Evolutionary conservation across 1,140 invertebrate genomes (phyloP).

Genomic region (Wasmannia auropunctata): DNA sequence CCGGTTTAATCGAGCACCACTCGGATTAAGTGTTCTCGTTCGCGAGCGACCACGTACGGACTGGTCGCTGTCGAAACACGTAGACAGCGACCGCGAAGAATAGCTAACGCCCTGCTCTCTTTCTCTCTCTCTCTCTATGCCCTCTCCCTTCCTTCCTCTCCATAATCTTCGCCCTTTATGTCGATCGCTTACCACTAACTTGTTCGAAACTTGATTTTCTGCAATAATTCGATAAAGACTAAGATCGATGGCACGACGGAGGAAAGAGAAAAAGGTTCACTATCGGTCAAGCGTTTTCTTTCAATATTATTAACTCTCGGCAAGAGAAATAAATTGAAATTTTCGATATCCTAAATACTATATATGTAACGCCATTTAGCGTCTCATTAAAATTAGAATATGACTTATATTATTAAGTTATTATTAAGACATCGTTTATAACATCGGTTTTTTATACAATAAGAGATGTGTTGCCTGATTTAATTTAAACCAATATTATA

Average conservation of each 20-base stretch:
- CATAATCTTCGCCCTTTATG: conserved; percentile 21
- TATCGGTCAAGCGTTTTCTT: conserved; percentile 3
- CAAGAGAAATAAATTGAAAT: conserved; percentile 1
- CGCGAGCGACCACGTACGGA: conserved; percentile 67
- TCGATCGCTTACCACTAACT: conserved; percentile 35
- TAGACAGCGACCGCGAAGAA: conserved; percentile 37
- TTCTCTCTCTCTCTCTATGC: not conserved
- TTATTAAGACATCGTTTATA: not conserved
- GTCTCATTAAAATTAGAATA: not conserved
- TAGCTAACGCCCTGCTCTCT: conserved; percentile 6
- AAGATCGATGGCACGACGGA: conserved; percentile 3
- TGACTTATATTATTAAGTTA: not conserved
- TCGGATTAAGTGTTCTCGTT: conserved; percentile 83
- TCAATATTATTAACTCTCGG: not conserved
- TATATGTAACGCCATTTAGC: not conserved
- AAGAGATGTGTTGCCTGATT: not conserved
- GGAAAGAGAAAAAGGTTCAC: not conserved
- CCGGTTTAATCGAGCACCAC: conserved; percentile 82
- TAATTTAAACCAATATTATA: not conserved
- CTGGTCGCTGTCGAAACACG: conserved; percentile 24
- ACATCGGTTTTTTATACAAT: not conserved
- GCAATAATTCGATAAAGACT: conserved; percentile 12
- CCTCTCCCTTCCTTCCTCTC: not conserved
- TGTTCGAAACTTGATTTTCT: conserved; percentile 43
- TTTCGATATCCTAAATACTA: not conserved